A percentile compares a stretch with the other conserved stretches of the same genome.
These are phyloP conservation scores for Kobus ellipsiprymnus DNA, from an alignment of 2,113 vertebrate genomes.

Conservation along the genomic window DNA sequence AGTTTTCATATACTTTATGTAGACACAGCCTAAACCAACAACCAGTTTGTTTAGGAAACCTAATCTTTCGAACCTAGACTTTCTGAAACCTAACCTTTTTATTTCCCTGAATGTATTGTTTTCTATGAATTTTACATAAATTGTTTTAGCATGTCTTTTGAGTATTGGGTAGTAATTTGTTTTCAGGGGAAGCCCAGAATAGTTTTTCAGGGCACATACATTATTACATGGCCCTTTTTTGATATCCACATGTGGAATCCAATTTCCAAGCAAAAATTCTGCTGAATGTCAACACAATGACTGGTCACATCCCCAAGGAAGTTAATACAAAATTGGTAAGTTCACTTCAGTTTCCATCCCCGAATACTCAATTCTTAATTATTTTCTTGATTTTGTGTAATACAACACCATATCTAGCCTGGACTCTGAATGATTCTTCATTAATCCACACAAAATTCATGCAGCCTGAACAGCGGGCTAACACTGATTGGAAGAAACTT, in stretches of 20 bases:
- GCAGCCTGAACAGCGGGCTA: not conserved
- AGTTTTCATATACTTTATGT: not conserved
- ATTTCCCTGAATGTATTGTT: not conserved
- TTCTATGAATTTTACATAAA: not conserved
- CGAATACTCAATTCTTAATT: not conserved
- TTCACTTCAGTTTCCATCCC: not conserved
- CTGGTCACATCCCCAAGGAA: constrained; percentile 34
- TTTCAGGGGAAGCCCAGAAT: not conserved
- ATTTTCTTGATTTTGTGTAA: constrained; percentile 35
- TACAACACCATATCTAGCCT: not conserved
- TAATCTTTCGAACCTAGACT: not conserved
- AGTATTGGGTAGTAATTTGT: not conserved
- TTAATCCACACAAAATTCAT: not conserved
- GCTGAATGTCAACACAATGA: constrained; percentile 4
- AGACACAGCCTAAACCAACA: not conserved
- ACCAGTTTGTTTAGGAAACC: not conserved
- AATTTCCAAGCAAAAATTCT: constrained; percentile 34
- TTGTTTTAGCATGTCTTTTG: not conserved
- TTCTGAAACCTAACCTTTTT: not conserved
- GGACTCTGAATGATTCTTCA: not conserved
- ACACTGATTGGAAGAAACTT: not conserved
- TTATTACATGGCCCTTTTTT: not conserved
- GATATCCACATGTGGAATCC: not conserved
- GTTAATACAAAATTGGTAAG: constrained; percentile 46
- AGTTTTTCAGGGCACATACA: not conserved